Evolutionary conservation across 2,888 invertebrate species (phyloP).

Genomic region (Clepsis dumicolana): DNA sequence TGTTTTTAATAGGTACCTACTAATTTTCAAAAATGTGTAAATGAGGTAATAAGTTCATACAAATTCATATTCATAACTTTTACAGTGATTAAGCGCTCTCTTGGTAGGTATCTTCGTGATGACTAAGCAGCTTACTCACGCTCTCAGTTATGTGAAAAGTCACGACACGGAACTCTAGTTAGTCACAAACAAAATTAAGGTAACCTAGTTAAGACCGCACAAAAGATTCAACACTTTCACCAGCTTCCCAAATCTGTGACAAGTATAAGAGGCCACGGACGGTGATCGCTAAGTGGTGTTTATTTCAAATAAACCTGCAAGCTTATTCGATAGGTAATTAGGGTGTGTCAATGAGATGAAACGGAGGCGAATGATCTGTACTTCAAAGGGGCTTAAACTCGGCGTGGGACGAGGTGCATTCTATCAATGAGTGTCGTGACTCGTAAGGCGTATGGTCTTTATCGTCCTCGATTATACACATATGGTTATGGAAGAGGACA

Average conservation of each 20-base stretch:
- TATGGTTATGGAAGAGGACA: background rate
- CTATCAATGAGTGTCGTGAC: constrained; percentile 4
- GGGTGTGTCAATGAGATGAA: constrained; percentile 17
- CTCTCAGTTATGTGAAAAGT: constrained; percentile 15
- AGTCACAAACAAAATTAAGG: constrained; percentile 48
- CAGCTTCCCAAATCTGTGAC: constrained; percentile 39
- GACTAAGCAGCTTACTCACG: constrained; percentile 32
- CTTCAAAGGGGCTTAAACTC: constrained; percentile 14
- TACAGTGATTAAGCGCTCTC: constrained; percentile 18
- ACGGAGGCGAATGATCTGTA: constrained; percentile 20
- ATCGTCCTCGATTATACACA: background rate
- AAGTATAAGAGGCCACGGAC: constrained; percentile 11
- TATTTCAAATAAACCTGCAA: constrained; percentile 26
- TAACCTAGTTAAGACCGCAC: constrained; percentile 49
- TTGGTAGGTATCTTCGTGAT: constrained; percentile 26
- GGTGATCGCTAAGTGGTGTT: constrained; percentile 14
- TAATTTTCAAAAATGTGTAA: too few relatives aligned
- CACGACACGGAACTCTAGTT: constrained; percentile 31
- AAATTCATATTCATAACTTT: too few relatives aligned
- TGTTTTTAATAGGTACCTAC: too few relatives aligned
- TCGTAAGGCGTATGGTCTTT: background rate
- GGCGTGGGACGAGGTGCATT: background rate
- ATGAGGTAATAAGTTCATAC: too few relatives aligned
- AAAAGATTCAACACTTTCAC: constrained; percentile 50
- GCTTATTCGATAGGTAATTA: constrained; percentile 14